Conservation (phyloP, 2,113 vertebrate genomes). For the Hippocampus comes region DNA sequence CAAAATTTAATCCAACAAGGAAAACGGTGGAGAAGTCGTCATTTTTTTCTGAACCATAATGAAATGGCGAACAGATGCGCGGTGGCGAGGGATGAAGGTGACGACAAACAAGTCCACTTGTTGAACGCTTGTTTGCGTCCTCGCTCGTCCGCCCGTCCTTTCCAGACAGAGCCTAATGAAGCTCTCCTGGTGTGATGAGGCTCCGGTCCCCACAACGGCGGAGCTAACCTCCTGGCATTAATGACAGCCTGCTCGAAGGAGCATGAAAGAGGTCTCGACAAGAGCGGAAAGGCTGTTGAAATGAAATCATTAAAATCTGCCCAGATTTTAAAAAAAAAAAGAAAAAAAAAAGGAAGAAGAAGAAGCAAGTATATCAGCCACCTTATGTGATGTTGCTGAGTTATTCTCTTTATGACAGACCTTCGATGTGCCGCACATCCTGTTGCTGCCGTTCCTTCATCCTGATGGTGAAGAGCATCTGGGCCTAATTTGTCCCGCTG, state of each 20-base stretch:
- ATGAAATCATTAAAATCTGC: slow-evolving; percentile 70
- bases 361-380: slow-evolving; percentile 58
- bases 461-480: slow-evolving; percentile 46
- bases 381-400: slow-evolving; percentile 60
- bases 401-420: slow-evolving; percentile 51
- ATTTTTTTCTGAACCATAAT: slow-evolving; percentile 68
- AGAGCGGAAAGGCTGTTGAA: slow-evolving; percentile 52
- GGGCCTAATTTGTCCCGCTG: slow-evolving; percentile 46
- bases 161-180: slow-evolving; percentile 63
- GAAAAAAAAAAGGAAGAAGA: slow-evolving; percentile 6
- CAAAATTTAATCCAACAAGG: slow-evolving; percentile 69
- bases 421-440: slow-evolving; percentile 49
- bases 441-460: slow-evolving; percentile 37
- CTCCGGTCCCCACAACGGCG: slow-evolving; percentile 51
- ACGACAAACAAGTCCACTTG: slow-evolving; percentile 32
- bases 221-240: slow-evolving; percentile 54
- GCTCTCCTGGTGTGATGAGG: slow-evolving; percentile 55
- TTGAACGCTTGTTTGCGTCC: slow-evolving; percentile 30
- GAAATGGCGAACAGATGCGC: slow-evolving; percentile 51
- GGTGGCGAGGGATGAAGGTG: slow-evolving; percentile 44
- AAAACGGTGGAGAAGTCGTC: slow-evolving; percentile 38
- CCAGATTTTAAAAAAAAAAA: slow-evolving; percentile 20
- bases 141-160: slow-evolving; percentile 52
- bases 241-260: slow-evolving; percentile 64
- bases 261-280: slow-evolving; percentile 58